These are phyloP conservation scores for Argopecten irradians DNA, from an alignment of 1,140 invertebrate genomes.

Conservation along the genomic window DNA sequence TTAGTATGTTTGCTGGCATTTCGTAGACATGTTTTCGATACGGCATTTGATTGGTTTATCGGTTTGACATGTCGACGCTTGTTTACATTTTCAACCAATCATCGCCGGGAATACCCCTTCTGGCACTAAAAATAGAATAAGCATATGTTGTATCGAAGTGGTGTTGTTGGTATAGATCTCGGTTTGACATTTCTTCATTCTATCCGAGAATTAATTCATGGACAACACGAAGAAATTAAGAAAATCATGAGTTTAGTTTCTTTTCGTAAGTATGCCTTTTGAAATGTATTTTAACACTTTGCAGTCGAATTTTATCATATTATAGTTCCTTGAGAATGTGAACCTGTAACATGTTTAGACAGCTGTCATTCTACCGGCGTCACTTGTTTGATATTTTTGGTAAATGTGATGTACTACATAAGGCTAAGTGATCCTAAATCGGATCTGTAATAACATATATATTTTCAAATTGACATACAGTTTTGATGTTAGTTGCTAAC, in stretches of 20 bases:
- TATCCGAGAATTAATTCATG: constrained; percentile 8
- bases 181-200: neutral
- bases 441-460: too few species aligned
- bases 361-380: neutral
- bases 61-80: constrained; percentile 43
- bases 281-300: neutral
- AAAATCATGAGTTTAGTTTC: constrained; percentile 35
- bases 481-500: too few species aligned
- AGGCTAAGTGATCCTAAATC: too few species aligned
- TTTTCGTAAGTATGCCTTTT: constrained; percentile 43
- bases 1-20: neutral
- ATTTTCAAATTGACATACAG: too few species aligned
- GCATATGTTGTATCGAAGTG: constrained; percentile 47
- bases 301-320: neutral
- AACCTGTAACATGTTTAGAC: constrained; percentile 29
- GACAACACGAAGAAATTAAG: neutral
- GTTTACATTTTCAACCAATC: constrained; percentile 58
- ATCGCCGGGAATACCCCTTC: constrained; percentile 39
- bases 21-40: constrained; percentile 42
- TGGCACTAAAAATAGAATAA: constrained; percentile 50
- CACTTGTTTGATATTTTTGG: too few species aligned
- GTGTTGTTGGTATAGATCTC: neutral
- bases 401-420: too few species aligned
- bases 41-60: constrained; percentile 42
- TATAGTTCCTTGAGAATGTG: neutral